Evolutionary conservation across 1,140 invertebrate species (phyloP).

Genomic region (Metaphire vulgaris): DNA sequence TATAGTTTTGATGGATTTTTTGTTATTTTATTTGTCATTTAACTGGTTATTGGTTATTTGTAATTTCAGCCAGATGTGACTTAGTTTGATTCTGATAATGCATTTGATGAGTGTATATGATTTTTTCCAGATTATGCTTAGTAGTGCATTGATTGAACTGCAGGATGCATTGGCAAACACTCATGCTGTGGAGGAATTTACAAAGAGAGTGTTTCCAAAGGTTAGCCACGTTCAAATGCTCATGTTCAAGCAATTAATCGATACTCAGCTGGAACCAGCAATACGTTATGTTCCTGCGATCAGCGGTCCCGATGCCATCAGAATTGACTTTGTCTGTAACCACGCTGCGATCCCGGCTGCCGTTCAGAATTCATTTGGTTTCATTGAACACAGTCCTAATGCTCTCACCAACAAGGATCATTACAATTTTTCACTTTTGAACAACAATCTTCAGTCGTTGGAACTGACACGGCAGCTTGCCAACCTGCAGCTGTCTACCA

Average conservation of each 20-base stretch:
- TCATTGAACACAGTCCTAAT: not conserved
- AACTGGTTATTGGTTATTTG: too few relatives aligned
- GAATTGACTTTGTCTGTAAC: not conserved
- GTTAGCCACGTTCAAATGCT: not conserved
- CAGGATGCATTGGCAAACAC: not conserved
- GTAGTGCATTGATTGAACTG: not conserved
- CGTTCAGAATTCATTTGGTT: not conserved
- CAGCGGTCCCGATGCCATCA: not conserved
- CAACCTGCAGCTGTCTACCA: not conserved
- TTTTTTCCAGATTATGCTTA: not conserved
- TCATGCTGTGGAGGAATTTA: not conserved
- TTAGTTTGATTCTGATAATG: too few relatives aligned
- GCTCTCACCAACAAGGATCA: not conserved
- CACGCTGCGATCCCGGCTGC: not conserved
- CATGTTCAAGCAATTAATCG: not conserved
- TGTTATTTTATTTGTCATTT: too few relatives aligned
- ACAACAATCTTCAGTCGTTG: not conserved
- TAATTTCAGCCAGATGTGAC: too few relatives aligned
- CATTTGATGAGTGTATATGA: too few relatives aligned
- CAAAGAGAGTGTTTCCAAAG: not conserved
- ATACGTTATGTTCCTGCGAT: not conserved
- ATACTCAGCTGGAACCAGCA: not conserved
- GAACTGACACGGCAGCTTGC: not conserved
- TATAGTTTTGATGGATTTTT: too few relatives aligned
- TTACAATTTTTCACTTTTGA: not conserved